Evolutionary conservation across 2,797 vertebrate species (phyloP), one percentile per base, ranked within the genome.

Genomic region (Molothrus ater): DNA sequence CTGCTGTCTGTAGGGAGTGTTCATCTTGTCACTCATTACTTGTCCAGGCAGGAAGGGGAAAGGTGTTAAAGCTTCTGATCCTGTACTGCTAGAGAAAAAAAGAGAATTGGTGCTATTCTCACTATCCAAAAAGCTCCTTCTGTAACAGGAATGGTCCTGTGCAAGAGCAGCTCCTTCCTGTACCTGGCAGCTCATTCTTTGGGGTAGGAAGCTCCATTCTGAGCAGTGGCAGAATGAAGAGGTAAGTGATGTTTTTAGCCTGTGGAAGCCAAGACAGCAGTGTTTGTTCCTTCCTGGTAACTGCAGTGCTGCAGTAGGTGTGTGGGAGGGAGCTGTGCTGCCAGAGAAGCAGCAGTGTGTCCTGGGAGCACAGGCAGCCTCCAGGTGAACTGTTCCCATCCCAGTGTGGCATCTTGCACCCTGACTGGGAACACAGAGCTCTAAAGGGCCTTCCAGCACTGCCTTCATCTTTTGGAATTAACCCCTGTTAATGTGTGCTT

Each of bases 401-500:
- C 64, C 54, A 38, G 11, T 11, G 13, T 10, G 32, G 28, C 40
- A 32, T 59, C 75, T 20, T 14, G 50, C 10, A 50, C 14, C 17
- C 54, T 8, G 13, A 16, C 34, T 59, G 80, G 63, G 38, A 92
- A 9, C 29, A 20, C 1, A 0, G 56, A 68, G 17, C 19, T 19
- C 56, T n/a, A 45, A 11, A 8, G 48, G 42, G 66, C 57, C 24
- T 79, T 66, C 64, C 61, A 38, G 51, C 24, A 4, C 19, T 26
- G 84, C 34, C 36, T 36, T 50, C 19, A 7, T 38, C 57, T 34
- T 65, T 32, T 21, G 24, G 19, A 22, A 36, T 45, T 34, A 71
- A 21, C 20, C 12, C 15, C 4, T 24, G 1, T 24, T 24, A 53
- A 16, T 1, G 2, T 11, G 4, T 4, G 1, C 26, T 29, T 68